Base-by-base conservation (phyloP, 2,888 invertebrate species). In the Nasonia oneida region DNA sequence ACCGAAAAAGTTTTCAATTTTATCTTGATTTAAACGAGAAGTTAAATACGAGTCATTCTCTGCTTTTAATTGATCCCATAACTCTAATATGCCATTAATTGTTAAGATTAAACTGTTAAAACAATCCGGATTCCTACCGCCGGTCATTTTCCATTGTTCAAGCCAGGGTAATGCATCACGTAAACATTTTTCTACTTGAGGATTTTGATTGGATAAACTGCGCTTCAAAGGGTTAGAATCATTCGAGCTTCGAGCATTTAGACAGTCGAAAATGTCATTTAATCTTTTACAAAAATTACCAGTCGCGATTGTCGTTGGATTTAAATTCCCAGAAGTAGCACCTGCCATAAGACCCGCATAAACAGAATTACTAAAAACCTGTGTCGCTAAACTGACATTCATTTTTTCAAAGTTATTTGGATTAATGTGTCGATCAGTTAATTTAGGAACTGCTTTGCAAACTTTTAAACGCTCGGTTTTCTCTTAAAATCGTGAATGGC, bases 361-460 rank as follows among this genome's bases (percentile, higher is more conserved):
- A 29, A 29, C 29, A 29, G 29, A 29, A 29, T 29, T 29, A 29
- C 29, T 29, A 29, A 29, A 29, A 29, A 29, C 29, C 29, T 0
- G 1, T 29, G 29, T 29, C 29, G 29, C 29, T 29, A 29, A 29
- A 29, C 29, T 29, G 29, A 29, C 29, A 29, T 29, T 29, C 29
- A 29, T 29, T 29, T 29, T 29, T 29, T 29, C 29, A 29, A 1
- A 29, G 29, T 29, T 29, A 1, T 29, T 29, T 29, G 29, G 29
- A 29, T 29, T 29, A 29, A 29, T 29, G 29, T 29, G 29, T 29
- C 84, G 74, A 37, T 88, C 86, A 12, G 89, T 89, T 33, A 90
- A 84, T 75, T 90, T 89, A 23, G 86, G 86, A 1, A 89, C 89
- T 57, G 89, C 89, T 85, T 88, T 88, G 29, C 84, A 87, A 33